phyloP scores from a whole-genome alignment of 2,888 invertebrate genomes.

The Cerastis rubricosa region DNA sequence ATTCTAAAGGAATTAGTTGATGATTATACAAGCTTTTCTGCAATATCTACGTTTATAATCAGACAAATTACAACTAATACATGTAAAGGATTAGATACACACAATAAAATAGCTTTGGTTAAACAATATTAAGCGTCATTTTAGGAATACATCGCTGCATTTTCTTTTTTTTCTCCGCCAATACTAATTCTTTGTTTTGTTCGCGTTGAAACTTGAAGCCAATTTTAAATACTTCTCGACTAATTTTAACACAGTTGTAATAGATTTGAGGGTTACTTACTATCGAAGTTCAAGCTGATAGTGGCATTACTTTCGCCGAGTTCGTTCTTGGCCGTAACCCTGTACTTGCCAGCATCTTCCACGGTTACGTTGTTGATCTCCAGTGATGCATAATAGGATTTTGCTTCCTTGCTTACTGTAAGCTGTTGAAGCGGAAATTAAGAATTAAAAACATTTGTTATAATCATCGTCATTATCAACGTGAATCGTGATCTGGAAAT shows the following conservation, averaged over 20 bases:
- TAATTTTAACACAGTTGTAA: slow-evolving; percentile 9
- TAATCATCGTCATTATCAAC: not conserved
- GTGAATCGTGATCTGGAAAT: not conserved
- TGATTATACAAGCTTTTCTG: slow-evolving; percentile 87
- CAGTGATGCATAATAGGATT: slow-evolving; percentile 97
- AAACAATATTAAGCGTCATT: slow-evolving; percentile 73
- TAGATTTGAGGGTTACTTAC: slow-evolving; percentile 92
- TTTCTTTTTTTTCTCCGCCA: slow-evolving; percentile 22
- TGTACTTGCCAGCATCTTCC: slow-evolving; percentile 99
- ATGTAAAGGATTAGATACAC: slow-evolving; percentile 83
- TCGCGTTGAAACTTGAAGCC: not conserved
- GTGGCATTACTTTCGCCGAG: slow-evolving; percentile 99
- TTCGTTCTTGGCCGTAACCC: slow-evolving; percentile 99
- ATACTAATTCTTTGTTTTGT: not conserved
- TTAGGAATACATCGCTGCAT: slow-evolving; percentile 37
- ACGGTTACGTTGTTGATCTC: slow-evolving; percentile 98
- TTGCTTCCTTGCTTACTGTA: slow-evolving; percentile 97
- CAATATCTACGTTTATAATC: slow-evolving; percentile 85
- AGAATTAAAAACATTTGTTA: not conserved
- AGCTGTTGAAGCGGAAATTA: slow-evolving; percentile 90
- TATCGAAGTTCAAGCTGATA: slow-evolving; percentile 99
- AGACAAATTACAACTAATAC: slow-evolving; percentile 75
- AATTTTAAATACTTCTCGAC: slow-evolving; percentile 17
- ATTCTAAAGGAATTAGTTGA: slow-evolving; percentile 84
- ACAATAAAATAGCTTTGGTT: slow-evolving; percentile 79